These are phyloP conservation scores for Centropus bengalensis DNA, from an alignment of 2,113 vertebrate species.

Conservation along the genomic window DNA sequence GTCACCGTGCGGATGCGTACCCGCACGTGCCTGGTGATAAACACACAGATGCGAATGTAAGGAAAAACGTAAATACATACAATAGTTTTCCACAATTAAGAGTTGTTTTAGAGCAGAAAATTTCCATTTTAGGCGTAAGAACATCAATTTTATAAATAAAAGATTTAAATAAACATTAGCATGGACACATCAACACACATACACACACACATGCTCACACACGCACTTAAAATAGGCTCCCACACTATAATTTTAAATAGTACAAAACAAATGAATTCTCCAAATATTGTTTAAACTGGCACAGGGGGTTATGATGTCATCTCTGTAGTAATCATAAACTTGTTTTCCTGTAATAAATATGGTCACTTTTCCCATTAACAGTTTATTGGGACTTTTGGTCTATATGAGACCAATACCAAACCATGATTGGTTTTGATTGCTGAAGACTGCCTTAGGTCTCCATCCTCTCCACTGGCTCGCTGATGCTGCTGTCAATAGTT, in stretches of 20 bases:
- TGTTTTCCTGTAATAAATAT: slow-evolving; percentile 67
- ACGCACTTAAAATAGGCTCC: slow-evolving; percentile 52
- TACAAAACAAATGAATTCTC: slow-evolving; percentile 68
- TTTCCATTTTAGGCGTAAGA: slow-evolving; percentile 63
- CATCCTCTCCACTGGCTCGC: slow-evolving; percentile 5
- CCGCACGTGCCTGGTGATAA: neutral
- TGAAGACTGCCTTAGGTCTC: neutral
- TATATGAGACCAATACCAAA: neutral
- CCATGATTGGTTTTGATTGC: slow-evolving; percentile 15
- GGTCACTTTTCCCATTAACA: slow-evolving; percentile 56
- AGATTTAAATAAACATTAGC: slow-evolving; percentile 58
- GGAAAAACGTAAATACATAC: slow-evolving; percentile 4
- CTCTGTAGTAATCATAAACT: slow-evolving; percentile 55
- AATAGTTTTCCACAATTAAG: slow-evolving; percentile 23
- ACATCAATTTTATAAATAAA: slow-evolving; percentile 68
- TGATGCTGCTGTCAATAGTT: neutral
- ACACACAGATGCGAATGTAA: neutral
- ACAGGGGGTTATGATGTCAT: slow-evolving; percentile 50
- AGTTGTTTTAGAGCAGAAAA: slow-evolving; percentile 38
- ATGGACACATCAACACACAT: neutral
- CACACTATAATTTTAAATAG: slow-evolving; percentile 67
- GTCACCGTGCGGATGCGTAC: accelerated
- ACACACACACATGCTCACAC: neutral
- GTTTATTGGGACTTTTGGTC: slow-evolving; percentile 7
- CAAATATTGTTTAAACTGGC: slow-evolving; percentile 74